phyloP scores from a whole-genome alignment of 2,113 vertebrate species.

The Mormoops blainvillei region DNA sequence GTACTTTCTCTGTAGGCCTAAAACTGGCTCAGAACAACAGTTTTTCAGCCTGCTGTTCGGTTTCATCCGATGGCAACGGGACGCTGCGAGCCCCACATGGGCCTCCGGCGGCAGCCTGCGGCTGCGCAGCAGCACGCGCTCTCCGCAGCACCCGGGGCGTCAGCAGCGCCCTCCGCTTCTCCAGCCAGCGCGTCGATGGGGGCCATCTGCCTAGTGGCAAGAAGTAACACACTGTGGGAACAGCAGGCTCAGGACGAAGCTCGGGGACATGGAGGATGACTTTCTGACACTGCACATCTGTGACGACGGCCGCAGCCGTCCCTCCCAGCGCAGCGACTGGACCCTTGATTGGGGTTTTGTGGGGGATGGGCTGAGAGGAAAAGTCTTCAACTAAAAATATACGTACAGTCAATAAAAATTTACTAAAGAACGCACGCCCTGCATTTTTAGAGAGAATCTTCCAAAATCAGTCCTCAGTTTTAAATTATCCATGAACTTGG shows the following conservation, averaged over 20 bases:
- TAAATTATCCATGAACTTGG: slow-evolving; percentile 76
- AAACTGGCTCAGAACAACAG: too few relatives aligned
- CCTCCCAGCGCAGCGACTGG: not conserved
- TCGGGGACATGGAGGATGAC: too few relatives aligned
- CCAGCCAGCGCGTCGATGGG: not conserved
- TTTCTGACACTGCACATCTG: too few relatives aligned
- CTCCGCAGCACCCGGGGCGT: too few relatives aligned
- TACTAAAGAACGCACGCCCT: not conserved
- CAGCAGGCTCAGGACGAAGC: not conserved
- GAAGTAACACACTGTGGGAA: not conserved
- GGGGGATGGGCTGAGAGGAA: not conserved
- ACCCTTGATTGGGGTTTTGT: not conserved
- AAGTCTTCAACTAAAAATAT: not conserved
- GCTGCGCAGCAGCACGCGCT: too few relatives aligned
- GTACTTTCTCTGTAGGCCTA: too few relatives aligned
- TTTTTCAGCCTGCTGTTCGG: too few relatives aligned
- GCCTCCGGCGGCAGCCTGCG: too few relatives aligned
- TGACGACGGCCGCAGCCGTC: rapidly evolving
- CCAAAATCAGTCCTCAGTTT: slow-evolving; percentile 64
- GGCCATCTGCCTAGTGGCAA: not conserved
- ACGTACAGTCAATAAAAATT: not conserved
- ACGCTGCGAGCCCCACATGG: too few relatives aligned
- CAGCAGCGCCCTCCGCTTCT: too few relatives aligned
- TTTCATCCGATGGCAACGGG: too few relatives aligned
- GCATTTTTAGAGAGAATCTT: not conserved